Percentiles rank a stretch among this genome's conserved stretches.
These are phyloP conservation scores for Hystrix cristata DNA, from an alignment of 2,113 vertebrate genomes.

Conservation along the genomic window DNA sequence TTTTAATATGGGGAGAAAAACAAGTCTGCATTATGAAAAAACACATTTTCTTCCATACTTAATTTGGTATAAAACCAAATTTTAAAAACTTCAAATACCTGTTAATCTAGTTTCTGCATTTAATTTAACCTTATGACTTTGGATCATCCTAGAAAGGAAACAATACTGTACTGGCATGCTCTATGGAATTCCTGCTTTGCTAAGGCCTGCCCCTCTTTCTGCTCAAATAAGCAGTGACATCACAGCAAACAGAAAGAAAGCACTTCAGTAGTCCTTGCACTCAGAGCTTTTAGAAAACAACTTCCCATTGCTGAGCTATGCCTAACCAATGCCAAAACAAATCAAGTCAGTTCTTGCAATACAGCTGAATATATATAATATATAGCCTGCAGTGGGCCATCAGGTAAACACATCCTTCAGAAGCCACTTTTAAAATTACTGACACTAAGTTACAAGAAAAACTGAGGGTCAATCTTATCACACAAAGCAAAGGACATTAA, in stretches of 20 bases:
- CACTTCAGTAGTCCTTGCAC: neutral
- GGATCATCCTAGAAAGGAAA: neutral
- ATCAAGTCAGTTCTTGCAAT: neutral
- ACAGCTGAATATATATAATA: neutral
- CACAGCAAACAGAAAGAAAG: neutral
- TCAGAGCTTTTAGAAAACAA: neutral
- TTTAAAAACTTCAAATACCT: neutral
- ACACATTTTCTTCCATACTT: neutral
- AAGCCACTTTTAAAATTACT: neutral
- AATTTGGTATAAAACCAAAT: neutral
- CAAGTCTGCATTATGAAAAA: neutral
- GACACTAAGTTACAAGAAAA: neutral
- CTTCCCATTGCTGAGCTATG: neutral
- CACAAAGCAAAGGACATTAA: neutral
- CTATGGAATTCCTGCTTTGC: neutral
- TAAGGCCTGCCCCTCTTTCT: neutral
- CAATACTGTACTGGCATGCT: neutral
- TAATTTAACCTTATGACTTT: neutral
- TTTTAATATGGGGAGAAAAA: conserved; percentile 51
- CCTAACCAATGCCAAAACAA: neutral
- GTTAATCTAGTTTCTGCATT: neutral
- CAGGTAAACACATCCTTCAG: neutral
- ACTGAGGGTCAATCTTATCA: neutral
- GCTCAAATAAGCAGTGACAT: neutral
- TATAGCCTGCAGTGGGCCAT: neutral